Evolutionary conservation across 2,113 vertebrate species (phyloP).

Genomic region (Dicaeum eximium): DNA sequence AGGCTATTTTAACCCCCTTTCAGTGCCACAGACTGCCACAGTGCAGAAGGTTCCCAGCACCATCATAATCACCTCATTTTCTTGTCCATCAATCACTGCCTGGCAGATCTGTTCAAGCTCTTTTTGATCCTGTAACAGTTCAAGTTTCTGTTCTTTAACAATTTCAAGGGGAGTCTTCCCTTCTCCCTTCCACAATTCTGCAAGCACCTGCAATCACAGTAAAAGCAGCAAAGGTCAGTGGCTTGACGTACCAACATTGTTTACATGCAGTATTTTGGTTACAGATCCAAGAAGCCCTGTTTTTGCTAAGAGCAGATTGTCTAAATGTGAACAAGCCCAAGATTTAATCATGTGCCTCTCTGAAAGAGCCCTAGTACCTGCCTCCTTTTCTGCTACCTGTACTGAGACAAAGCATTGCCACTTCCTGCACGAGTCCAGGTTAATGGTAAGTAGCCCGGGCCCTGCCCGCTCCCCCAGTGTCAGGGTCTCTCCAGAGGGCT

Average conservation of each 20-base stretch:
- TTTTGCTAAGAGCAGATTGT: background rate
- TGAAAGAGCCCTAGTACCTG: background rate
- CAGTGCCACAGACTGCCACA: background rate
- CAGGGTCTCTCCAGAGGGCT: rapidly evolving
- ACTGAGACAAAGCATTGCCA: background rate
- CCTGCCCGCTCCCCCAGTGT: rapidly evolving
- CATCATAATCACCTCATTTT: constrained; percentile 77
- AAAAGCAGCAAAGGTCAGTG: background rate
- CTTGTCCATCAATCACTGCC: constrained; percentile 78
- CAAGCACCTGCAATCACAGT: constrained; percentile 67
- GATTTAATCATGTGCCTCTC: background rate
- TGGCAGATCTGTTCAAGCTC: constrained; percentile 85
- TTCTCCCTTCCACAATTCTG: constrained; percentile 79
- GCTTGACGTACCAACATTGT: background rate
- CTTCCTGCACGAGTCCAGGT: background rate
- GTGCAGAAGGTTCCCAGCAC: constrained; percentile 5
- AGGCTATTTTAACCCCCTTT: background rate
- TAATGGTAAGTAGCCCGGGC: rapidly evolving
- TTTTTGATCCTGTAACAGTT: constrained; percentile 75
- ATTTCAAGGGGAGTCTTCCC: constrained; percentile 81
- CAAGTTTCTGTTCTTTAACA: constrained; percentile 82
- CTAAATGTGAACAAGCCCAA: background rate
- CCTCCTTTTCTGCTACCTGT: background rate
- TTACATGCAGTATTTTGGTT: background rate
- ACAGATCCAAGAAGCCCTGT: background rate